Percentiles rank a stretch among this genome's conserved stretches.
phyloP scores from a whole-genome alignment of 1,140 invertebrate genomes.

The Rhyacophila brunnea region DNA sequence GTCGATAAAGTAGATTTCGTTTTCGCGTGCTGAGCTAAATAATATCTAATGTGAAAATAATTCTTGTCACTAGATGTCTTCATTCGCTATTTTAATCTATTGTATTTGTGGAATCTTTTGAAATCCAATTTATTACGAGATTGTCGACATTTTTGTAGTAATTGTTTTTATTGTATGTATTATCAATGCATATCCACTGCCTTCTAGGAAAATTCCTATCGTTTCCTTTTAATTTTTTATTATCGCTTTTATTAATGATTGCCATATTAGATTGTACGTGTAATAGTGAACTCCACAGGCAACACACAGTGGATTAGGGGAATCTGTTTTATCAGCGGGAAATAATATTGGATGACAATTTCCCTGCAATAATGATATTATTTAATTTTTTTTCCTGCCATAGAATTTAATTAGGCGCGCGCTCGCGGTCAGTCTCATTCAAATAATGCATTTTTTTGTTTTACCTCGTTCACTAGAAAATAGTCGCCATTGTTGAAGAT shows the following conservation, averaged over 20 bases:
- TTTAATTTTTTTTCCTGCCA: neutral
- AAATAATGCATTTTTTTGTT: neutral
- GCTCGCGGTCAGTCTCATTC: too few relatives aligned
- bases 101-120: neutral
- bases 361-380: neutral
- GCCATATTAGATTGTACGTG: too few relatives aligned
- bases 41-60: neutral
- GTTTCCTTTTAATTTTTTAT: too few relatives aligned
- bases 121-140: too few relatives aligned
- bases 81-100: neutral
- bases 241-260: too few relatives aligned
- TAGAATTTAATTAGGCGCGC: too few relatives aligned
- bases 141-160: neutral
- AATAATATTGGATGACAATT: neutral
- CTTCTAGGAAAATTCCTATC: too few relatives aligned
- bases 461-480: neutral
- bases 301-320: neutral
- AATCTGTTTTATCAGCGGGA: neutral
- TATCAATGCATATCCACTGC: neutral
- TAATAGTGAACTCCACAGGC: too few relatives aligned
- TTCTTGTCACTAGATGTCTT: neutral
- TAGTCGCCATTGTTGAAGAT: neutral
- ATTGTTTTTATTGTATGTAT: neutral
- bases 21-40: neutral
- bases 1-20: neutral